phyloP scores from a whole-genome alignment of 2,888 invertebrate genomes.

The Drosophila koepferae region DNA sequence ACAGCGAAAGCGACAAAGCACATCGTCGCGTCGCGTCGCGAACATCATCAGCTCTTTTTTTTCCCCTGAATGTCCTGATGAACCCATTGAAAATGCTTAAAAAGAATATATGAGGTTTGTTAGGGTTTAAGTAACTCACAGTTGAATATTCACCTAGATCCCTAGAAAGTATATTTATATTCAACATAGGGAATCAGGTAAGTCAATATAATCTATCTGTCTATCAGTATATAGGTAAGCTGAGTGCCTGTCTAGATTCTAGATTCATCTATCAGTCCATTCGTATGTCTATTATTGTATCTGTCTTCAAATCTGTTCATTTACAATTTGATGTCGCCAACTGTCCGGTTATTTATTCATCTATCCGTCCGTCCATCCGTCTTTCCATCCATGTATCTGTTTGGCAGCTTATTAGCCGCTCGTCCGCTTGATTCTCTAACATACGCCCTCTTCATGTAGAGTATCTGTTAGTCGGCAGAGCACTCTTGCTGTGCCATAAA shows the following conservation, averaged over 20 bases:
- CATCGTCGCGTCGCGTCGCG: conserved; percentile 31
- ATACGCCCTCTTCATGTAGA: background rate
- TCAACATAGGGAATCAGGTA: background rate
- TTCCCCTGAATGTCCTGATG: background rate
- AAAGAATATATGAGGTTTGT: too few species aligned
- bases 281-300: background rate
- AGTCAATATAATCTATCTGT: background rate
- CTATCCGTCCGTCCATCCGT: background rate
- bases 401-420: background rate
- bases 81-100: too few species aligned
- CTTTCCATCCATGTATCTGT: too few species aligned
- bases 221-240: background rate
- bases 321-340: background rate
- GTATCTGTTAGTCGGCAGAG: background rate
- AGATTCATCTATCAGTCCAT: too few species aligned
- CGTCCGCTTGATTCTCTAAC: background rate
- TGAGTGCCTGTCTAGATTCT: too few species aligned
- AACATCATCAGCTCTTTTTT: conserved; percentile 46
- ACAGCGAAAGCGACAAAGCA: conserved; percentile 15
- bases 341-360: background rate
- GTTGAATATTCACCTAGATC: rapidly evolving
- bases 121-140: background rate
- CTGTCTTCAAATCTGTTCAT: background rate
- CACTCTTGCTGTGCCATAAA: conserved; percentile 35
- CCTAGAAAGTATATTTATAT: background rate